Base-by-base conservation (phyloP, 1,140 invertebrate genomes). In the Drosophila eugracilis region DNA sequence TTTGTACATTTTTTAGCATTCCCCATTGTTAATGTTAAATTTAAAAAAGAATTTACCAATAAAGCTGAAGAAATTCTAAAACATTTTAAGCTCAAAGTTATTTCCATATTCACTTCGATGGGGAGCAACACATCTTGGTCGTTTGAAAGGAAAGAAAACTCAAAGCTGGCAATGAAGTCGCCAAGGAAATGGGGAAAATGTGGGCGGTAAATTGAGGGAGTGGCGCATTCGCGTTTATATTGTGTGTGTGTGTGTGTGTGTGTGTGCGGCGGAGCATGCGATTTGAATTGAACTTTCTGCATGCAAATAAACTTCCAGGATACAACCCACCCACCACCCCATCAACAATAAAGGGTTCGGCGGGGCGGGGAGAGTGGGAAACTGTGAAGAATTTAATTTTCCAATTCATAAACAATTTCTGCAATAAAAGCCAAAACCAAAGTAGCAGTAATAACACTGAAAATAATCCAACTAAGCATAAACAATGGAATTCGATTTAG, bases 341-440 rank as follows among this genome's bases (percentile, higher is more conserved):
- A 10, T 12, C 7, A 30, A n/a, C n/a, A n/a, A n/a, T n/a, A 28
- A 26, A 12, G 24, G 24, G 39, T 14, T n/a, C 12, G 1, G 1
- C 4, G 6, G 22, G 12, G n/a, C n/a, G 10, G 28, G 22, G 17
- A 37, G 19, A 5, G 21, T 32, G 66, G 17, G 17, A 37, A 59
- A 50, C 37, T 62, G 80, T 79, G 55, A 73, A 65, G 78, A 79
- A 79, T 84, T 84, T 84, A 84, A 84, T 84, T 84, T 84, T 76
- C 80, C 80, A 84, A 84, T 84, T 84, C 80, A 85, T 84, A 84
- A 84, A 86, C 80, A 84, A 84, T 86, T 84, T 80, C 41, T 39
- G 80, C 72, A 85, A 80, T 84, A 84, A 84, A 85, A 80, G 48
- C 54, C 63, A 39, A 66, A 57, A 50, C 36, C 71, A 63, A 85